Conservation (phyloP, 2,113 vertebrate species). For the Corythaixoides concolor region DNA sequence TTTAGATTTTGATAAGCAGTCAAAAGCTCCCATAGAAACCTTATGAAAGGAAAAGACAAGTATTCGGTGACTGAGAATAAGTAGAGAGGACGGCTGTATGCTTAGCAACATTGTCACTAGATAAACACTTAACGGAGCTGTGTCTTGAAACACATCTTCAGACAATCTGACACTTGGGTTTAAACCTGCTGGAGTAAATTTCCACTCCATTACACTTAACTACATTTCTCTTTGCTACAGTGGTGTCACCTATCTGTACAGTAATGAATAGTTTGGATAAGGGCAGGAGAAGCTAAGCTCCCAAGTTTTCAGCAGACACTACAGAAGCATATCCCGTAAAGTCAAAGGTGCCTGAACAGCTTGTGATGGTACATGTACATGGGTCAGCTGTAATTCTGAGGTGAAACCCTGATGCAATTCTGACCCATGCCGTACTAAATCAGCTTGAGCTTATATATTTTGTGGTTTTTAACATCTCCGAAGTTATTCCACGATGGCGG, state of each 20-base stretch:
- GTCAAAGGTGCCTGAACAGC: not conserved
- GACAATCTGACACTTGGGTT: slow-evolving; percentile 8
- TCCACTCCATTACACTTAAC: not conserved
- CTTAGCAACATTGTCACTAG: not conserved
- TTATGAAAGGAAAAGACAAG: not conserved
- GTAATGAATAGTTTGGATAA: not conserved
- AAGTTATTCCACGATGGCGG: not conserved
- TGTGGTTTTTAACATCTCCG: not conserved
- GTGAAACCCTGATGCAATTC: not conserved
- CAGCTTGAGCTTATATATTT: not conserved
- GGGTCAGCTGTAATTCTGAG: not conserved
- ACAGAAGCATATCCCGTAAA: not conserved
- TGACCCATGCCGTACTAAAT: not conserved
- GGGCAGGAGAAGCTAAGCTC: not conserved
- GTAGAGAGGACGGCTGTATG: not conserved
- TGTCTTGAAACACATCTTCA: slow-evolving; percentile 2
- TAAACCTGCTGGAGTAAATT: slow-evolving; percentile 24
- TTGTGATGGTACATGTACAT: not conserved
- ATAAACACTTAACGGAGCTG: not conserved
- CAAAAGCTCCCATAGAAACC: not conserved
- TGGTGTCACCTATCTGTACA: not conserved
- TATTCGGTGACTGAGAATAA: not conserved
- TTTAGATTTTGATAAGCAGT: not conserved
- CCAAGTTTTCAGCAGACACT: not conserved
- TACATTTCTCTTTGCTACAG: not conserved